Evolutionary conservation across 2,888 invertebrate species (phyloP).

Genomic region (Euclidia mi): DNA sequence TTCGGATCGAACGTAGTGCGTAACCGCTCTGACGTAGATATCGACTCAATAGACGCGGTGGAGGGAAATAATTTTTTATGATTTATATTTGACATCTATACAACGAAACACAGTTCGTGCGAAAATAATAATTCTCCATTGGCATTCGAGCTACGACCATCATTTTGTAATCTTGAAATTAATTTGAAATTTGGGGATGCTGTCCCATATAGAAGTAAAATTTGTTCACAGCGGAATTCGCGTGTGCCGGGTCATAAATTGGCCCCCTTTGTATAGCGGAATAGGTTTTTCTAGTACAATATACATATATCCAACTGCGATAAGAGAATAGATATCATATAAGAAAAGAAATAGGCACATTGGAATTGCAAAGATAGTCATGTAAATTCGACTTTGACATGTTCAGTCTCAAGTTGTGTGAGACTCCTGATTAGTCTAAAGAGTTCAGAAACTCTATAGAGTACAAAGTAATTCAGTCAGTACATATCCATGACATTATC

Average conservation of each 20-base stretch:
- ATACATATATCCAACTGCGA: slow-evolving; percentile 56
- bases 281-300: slow-evolving; percentile 81
- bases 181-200: slow-evolving; percentile 61
- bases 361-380: no score
- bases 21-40: slow-evolving; percentile 62
- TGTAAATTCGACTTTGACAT: no score
- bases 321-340: slow-evolving; percentile 57
- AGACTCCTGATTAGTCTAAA: no score
- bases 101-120: slow-evolving; percentile 58
- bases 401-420: no score
- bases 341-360: slow-evolving; percentile 47
- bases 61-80: slow-evolving; percentile 54
- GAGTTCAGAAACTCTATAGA: no score
- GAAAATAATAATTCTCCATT: slow-evolving; percentile 52
- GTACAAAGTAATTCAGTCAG: no score
- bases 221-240: slow-evolving; percentile 54
- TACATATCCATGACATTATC: no score
- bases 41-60: slow-evolving; percentile 51
- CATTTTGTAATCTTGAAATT: slow-evolving; percentile 60
- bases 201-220: slow-evolving; percentile 40
- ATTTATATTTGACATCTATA: slow-evolving; percentile 59
- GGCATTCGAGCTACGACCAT: slow-evolving; percentile 52
- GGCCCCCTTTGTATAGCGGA: slow-evolving; percentile 76
- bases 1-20: no score
- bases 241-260: slow-evolving; percentile 81